Conservation (phyloP, 2,888 invertebrate genomes). For the Limnephilus marmoratus region DNA sequence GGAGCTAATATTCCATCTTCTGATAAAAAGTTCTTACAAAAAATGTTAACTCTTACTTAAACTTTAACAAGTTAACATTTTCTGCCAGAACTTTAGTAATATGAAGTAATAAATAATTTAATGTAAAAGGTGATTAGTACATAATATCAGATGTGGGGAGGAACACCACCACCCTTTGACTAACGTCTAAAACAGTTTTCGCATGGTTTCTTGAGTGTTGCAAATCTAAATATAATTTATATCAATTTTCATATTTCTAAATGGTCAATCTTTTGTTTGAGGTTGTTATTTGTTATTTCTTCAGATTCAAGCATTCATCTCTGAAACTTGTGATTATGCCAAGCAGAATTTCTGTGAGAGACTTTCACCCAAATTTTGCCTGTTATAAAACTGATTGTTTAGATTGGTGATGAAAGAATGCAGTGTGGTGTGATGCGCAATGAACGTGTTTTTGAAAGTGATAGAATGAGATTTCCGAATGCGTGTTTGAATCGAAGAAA, state of each 20-base stretch:
- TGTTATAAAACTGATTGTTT: not conserved
- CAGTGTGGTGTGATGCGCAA: not conserved
- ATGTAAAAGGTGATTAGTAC: not conserved
- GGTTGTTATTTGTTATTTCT: not conserved
- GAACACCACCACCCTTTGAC: not conserved
- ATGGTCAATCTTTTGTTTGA: not conserved
- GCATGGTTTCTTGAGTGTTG: not conserved
- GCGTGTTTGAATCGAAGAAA: constrained; percentile 6
- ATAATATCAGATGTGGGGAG: too few relatives aligned
- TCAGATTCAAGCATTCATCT: not conserved
- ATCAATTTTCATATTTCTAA: not conserved
- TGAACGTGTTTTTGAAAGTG: constrained; percentile 16
- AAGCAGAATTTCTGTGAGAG: not conserved
- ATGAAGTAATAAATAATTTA: not conserved
- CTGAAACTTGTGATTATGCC: not conserved
- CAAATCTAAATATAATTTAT: not conserved
- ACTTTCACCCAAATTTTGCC: not conserved
- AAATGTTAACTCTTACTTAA: not conserved
- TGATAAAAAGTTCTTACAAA: not conserved
- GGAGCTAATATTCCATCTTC: not conserved
- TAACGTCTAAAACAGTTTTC: not conserved
- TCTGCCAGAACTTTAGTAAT: not conserved
- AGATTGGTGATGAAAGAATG: not conserved
- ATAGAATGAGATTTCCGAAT: not conserved
- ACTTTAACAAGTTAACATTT: not conserved